Conservation (phyloP, 1,140 invertebrate genomes). For the Babylonia areolata region DNA sequence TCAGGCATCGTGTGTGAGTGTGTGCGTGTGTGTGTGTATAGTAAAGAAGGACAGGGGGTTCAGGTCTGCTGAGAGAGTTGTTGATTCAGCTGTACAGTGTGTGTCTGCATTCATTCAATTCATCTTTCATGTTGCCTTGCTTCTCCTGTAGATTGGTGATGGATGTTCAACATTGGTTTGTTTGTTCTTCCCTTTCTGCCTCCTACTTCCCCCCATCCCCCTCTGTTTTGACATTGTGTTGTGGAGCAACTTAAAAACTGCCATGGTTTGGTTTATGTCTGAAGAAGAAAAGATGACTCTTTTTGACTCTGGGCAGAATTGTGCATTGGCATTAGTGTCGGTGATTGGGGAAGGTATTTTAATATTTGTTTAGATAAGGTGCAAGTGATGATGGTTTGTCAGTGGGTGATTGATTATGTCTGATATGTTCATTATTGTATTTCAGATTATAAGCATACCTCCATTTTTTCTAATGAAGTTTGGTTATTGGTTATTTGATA, state of each 20-base stretch:
- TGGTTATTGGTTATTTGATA: too few relatives aligned
- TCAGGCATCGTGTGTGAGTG: too few relatives aligned
- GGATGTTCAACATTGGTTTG: too few relatives aligned
- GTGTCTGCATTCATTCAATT: not conserved
- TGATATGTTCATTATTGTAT: too few relatives aligned
- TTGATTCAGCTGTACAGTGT: not conserved
- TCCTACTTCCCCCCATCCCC: not conserved
- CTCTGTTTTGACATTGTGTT: not conserved
- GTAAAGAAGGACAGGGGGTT: too few relatives aligned
- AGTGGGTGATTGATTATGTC: too few relatives aligned
- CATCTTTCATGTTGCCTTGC: not conserved
- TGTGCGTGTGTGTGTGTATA: too few relatives aligned
- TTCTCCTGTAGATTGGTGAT: not conserved
- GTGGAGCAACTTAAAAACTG: not conserved
- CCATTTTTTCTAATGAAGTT: too few relatives aligned
- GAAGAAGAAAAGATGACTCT: too few relatives aligned
- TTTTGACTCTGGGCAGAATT: not conserved
- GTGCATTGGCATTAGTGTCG: not conserved
- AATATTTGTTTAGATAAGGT: not conserved
- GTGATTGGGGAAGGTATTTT: not conserved
- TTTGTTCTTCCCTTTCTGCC: too few relatives aligned
- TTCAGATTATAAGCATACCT: too few relatives aligned
- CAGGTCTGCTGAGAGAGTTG: not conserved
- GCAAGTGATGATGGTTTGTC: not conserved
- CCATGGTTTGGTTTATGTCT: not conserved